A percentile compares a stretch with the other conserved stretches of the same genome.
Evolutionary conservation across 1,140 invertebrate genomes (phyloP).

Genomic region (Drosophila virilis): DNA sequence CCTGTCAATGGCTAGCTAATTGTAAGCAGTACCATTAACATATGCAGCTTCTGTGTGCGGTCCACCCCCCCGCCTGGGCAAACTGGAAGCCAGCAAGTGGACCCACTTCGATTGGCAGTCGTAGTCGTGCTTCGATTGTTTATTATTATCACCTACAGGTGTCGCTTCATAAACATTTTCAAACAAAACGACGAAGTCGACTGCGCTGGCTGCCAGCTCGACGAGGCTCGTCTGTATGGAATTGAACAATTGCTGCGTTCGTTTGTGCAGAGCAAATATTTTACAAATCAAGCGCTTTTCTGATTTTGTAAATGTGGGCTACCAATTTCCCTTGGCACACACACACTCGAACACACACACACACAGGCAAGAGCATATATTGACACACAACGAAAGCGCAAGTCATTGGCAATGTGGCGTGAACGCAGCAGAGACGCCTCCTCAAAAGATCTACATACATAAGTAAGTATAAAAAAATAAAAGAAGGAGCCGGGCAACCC

Average conservation of each 20-base stretch:
- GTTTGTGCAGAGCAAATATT: conserved; percentile 83
- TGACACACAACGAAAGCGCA: conserved; percentile 77
- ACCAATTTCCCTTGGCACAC: conserved; percentile 80
- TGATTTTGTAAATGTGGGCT: conserved; percentile 83
- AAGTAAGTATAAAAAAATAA: conserved; percentile 38
- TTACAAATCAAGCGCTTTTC: conserved; percentile 84
- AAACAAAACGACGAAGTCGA: conserved; percentile 57
- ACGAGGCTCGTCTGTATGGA: conserved; percentile 56
- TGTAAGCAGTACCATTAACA: conserved; percentile 47
- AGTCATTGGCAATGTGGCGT: conserved; percentile 78
- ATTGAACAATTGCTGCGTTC: conserved; percentile 81
- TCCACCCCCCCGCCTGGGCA: neutral
- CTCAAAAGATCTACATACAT: conserved; percentile 75
- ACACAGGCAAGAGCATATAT: conserved; percentile 45
- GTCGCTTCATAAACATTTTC: conserved; percentile 81
- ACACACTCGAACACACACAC: conserved; percentile 19
- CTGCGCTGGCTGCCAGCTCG: conserved; percentile 27
- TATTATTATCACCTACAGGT: conserved; percentile 83
- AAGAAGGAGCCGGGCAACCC: conserved; percentile 21
- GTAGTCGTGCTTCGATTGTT: conserved; percentile 75
- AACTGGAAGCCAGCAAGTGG: conserved; percentile 6
- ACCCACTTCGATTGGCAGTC: conserved; percentile 66
- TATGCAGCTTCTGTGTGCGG: conserved; percentile 27
- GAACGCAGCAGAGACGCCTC: conserved; percentile 47
- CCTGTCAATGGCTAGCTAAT: conserved; percentile 46